Conservation (phyloP, 2,113 vertebrate species). For the Chaenocephalus aceratus region DNA sequence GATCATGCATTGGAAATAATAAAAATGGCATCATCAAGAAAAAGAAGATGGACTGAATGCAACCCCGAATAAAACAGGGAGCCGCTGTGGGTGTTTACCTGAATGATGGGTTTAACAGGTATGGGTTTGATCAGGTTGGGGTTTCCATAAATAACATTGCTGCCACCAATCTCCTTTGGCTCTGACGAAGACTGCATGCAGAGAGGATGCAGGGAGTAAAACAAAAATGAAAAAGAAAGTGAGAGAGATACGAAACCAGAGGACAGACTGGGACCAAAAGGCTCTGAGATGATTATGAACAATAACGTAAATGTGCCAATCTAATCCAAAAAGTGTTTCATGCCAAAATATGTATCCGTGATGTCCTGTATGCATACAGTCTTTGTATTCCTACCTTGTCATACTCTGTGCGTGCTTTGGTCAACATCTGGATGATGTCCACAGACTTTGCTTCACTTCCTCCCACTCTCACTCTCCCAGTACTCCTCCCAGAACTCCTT, state of each 20-base stretch:
- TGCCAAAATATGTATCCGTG: background rate
- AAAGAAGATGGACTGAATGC: background rate
- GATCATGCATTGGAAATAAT: too few relatives aligned
- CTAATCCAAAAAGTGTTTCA: background rate
- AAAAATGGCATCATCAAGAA: background rate
- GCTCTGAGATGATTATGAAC: background rate
- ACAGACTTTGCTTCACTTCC: slow-evolving; percentile 85
- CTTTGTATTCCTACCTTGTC: slow-evolving; percentile 86
- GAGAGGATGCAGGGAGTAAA: background rate
- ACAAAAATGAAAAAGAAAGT: background rate
- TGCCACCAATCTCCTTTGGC: slow-evolving; percentile 94
- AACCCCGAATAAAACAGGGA: background rate
- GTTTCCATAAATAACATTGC: slow-evolving; percentile 89
- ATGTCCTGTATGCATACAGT: background rate
- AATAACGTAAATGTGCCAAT: background rate
- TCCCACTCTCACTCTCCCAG: slow-evolving; percentile 53
- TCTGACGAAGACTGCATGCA: slow-evolving; percentile 90
- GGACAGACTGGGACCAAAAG: background rate
- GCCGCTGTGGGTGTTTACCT: slow-evolving; percentile 45
- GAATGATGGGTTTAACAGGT: slow-evolving; percentile 89
- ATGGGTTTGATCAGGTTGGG: slow-evolving; percentile 97
- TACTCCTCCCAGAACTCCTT: background rate
- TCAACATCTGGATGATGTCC: slow-evolving; percentile 95
- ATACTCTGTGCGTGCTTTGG: slow-evolving; percentile 93
- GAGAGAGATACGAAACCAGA: background rate